Conservation (phyloP, 2,113 vertebrate species). For the Macheiramphus alcinus region DNA sequence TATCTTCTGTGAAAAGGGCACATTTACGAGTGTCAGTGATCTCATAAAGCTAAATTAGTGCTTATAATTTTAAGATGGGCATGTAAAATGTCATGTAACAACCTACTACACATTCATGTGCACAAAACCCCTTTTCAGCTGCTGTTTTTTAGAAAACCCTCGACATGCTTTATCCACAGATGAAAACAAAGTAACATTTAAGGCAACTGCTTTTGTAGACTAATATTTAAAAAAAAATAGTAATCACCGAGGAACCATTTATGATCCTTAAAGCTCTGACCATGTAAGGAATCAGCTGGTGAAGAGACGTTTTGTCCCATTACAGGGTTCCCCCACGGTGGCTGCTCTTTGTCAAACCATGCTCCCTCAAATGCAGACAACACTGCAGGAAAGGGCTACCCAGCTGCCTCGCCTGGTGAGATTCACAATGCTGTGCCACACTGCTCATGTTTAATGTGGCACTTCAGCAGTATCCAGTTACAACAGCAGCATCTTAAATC, state of each 20-base stretch:
- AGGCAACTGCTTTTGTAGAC: background rate
- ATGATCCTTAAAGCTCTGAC: background rate
- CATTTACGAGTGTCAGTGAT: background rate
- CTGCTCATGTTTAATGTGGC: accelerated
- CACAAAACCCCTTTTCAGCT: background rate
- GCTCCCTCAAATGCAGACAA: background rate
- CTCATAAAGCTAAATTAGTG: background rate
- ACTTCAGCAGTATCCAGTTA: accelerated
- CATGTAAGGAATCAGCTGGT: background rate
- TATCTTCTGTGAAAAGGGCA: background rate
- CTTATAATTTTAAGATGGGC: background rate
- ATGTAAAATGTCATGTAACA: background rate
- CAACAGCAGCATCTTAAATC: background rate
- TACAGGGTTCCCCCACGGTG: accelerated
- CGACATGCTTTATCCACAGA: background rate
- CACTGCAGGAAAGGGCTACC: accelerated
- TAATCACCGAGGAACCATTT: background rate
- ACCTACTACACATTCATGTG: accelerated
- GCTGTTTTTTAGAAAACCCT: background rate
- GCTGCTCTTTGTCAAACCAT: background rate
- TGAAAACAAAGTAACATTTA: background rate
- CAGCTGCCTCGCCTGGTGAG: accelerated
- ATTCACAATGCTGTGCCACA: accelerated
- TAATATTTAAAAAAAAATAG: background rate
- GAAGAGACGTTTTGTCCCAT: background rate